phyloP scores from a whole-genome alignment of 2,797 vertebrate genomes.

The Sebastiscus albofasciatus region DNA sequence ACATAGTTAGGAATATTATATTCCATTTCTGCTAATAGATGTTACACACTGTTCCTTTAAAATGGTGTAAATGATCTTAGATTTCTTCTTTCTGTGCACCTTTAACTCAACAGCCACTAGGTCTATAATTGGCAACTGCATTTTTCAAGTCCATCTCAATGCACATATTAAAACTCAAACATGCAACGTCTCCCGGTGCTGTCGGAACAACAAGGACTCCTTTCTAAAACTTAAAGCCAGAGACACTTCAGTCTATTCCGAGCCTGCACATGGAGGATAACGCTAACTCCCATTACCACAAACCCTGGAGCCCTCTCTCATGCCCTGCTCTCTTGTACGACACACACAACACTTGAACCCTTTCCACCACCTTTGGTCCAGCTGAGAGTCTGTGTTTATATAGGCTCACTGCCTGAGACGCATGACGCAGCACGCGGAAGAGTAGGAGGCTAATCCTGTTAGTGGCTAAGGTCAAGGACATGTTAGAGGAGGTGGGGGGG shows the following conservation, averaged over 20 bases:
- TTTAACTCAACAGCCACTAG: background rate
- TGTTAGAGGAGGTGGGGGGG: constrained; percentile 35
- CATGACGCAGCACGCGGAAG: constrained; percentile 69
- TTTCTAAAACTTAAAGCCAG: constrained; percentile 27
- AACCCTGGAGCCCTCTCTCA: constrained; percentile 4
- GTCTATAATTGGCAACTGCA: background rate
- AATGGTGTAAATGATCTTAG: background rate
- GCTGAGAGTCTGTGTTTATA: constrained; percentile 27
- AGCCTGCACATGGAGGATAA: constrained; percentile 27
- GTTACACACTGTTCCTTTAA: background rate
- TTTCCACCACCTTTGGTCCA: constrained; percentile 30
- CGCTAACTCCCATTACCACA: constrained; percentile 56
- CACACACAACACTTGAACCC: constrained; percentile 14
- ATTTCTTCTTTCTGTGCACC: background rate
- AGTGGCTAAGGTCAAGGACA: constrained; percentile 79
- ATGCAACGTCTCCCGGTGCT: background rate
- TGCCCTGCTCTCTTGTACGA: background rate
- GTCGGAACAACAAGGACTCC: background rate
- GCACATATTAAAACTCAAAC: background rate
- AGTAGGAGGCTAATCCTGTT: constrained; percentile 81
- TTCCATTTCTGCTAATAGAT: no score
- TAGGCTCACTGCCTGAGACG: constrained; percentile 60
- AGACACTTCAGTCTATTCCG: constrained; percentile 27
- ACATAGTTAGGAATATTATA: no score
- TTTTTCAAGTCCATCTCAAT: background rate